phyloP scores from a whole-genome alignment of 2,797 vertebrate genomes.

The Clangula hyemalis region DNA sequence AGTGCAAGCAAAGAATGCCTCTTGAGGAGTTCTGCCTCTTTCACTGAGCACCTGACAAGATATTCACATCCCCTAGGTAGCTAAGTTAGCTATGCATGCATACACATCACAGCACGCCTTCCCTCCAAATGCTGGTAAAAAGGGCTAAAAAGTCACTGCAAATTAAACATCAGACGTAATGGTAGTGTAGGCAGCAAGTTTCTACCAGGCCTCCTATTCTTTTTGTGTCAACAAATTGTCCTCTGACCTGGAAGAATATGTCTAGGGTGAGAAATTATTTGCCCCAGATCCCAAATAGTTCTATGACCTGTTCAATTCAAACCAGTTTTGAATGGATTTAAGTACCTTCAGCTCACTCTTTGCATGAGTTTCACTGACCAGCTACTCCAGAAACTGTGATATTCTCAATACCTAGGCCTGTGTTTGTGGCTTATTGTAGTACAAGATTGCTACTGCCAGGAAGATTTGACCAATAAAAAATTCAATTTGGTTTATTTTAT shows the following conservation, averaged over 20 bases:
- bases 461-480: conserved; percentile 4
- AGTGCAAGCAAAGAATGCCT: background rate
- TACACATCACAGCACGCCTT: conserved; percentile 62
- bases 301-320: background rate
- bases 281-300: background rate
- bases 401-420: background rate
- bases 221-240: conserved; percentile 8
- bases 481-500: background rate
- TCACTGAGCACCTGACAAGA: conserved; percentile 53
- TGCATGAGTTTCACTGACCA: background rate
- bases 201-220: conserved; percentile 1
- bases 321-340: background rate
- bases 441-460: background rate
- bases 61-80: conserved; percentile 6
- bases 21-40: conserved; percentile 28
- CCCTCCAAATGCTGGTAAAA: conserved; percentile 41
- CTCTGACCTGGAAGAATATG: conserved; percentile 37
- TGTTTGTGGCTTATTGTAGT: background rate
- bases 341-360: background rate
- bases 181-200: conserved; percentile 14
- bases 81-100: conserved; percentile 40
- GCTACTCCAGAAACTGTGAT: background rate
- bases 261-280: conserved; percentile 14
- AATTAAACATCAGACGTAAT: conserved; percentile 17
- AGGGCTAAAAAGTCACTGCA: conserved; percentile 55